Conservation (phyloP, 2,888 invertebrate genomes). For the Ophion slaviceki region DNA sequence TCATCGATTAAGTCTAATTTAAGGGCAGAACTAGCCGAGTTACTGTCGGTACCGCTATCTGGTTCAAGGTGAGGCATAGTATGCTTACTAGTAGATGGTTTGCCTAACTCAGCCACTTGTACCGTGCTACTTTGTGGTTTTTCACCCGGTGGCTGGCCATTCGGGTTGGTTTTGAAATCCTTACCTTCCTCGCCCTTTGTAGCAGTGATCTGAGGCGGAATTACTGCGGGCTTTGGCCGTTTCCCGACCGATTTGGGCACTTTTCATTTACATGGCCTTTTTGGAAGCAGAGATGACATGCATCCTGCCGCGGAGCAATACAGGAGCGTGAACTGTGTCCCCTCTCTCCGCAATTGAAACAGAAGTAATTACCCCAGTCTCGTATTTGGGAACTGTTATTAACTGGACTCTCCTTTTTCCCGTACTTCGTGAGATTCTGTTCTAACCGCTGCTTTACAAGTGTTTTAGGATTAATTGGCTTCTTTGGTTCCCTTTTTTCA, state of each 20-base stretch:
- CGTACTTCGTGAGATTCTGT: constrained; percentile 42
- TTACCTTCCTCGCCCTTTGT: constrained; percentile 29
- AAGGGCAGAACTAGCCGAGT: no score
- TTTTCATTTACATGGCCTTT: constrained; percentile 43
- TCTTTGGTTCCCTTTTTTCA: no score
- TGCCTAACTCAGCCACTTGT: not conserved
- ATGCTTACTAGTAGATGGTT: not conserved
- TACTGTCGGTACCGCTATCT: not conserved
- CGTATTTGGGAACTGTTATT: not conserved
- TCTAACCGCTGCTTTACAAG: constrained; percentile 46
- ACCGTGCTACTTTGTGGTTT: not conserved
- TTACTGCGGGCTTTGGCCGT: constrained; percentile 43
- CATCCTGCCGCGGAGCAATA: constrained; percentile 21
- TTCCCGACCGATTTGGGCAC: no score
- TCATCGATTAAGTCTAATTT: no score
- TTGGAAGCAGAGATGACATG: constrained; percentile 31
- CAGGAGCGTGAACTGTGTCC: constrained; percentile 42
- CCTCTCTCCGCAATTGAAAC: constrained; percentile 38
- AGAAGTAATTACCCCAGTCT: constrained; percentile 36
- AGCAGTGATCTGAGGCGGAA: constrained; percentile 29
- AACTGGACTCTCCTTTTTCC: not conserved
- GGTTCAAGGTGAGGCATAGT: not conserved
- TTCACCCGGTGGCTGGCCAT: not conserved
- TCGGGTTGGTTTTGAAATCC: not conserved
- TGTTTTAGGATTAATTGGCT: constrained; percentile 27